Conservation (phyloP, 2,797 vertebrate species). For the Sebastes diaconus region DNA sequence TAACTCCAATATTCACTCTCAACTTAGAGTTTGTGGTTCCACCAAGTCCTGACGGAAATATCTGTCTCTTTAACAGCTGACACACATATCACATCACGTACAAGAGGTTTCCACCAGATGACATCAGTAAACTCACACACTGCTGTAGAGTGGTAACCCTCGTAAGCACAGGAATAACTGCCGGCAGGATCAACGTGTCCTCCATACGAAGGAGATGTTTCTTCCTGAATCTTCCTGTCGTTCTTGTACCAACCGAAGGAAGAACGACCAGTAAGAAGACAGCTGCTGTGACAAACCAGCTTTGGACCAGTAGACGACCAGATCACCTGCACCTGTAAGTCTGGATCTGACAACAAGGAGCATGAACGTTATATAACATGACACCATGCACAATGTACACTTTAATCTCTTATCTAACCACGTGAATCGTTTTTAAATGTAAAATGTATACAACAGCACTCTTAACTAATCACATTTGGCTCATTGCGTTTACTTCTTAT, state of each 20-base stretch:
- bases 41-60: no score
- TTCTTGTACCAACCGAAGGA: neutral
- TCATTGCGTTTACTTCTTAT: no score
- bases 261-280: neutral
- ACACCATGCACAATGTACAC: no score
- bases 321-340: neutral
- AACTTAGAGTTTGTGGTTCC: rapidly evolving
- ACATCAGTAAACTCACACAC: neutral
- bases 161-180: neutral
- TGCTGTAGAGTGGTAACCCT: neutral
- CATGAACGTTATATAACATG: neutral
- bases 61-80: no score
- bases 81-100: no score
- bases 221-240: neutral
- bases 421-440: no score
- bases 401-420: no score
- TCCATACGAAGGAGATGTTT: neutral
- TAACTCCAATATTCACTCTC: no score
- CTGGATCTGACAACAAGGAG: neutral
- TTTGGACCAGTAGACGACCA: neutral
- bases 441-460: no score
- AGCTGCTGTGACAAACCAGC: neutral
- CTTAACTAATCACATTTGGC: no score
- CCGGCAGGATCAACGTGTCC: neutral
- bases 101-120: neutral